phyloP scores from a whole-genome alignment of 2,888 invertebrate genomes.

The Escarpia spicata region DNA sequence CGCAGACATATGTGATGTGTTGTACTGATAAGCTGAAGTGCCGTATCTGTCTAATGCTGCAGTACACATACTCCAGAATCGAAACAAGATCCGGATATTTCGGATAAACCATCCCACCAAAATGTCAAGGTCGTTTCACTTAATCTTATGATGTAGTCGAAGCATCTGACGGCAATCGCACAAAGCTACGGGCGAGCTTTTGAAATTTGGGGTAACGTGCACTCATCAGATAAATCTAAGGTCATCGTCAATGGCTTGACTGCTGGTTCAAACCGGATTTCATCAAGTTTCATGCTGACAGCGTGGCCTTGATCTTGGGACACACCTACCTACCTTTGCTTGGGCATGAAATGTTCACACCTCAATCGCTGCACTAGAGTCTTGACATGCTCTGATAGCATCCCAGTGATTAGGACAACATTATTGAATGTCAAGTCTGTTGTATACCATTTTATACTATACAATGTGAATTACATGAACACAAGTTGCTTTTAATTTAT shows the following conservation, averaged over 20 bases:
- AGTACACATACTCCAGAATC: background rate
- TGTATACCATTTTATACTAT: background rate
- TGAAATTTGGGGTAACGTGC: background rate
- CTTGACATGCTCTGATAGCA: background rate
- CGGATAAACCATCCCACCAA: background rate
- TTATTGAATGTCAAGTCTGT: background rate
- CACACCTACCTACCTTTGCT: slow-evolving; percentile 1
- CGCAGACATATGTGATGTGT: slow-evolving; percentile 1
- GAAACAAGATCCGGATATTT: background rate
- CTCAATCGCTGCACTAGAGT: background rate
- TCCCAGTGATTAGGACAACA: background rate
- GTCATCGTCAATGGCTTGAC: background rate
- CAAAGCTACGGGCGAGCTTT: background rate
- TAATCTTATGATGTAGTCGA: background rate
- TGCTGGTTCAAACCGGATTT: slow-evolving; percentile 1
- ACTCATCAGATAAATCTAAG: background rate
- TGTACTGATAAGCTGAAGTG: background rate
- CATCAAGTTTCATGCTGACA: background rate
- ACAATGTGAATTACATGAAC: background rate
- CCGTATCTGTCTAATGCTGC: background rate
- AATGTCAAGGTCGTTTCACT: background rate
- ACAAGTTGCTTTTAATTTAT: background rate
- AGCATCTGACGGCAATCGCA: background rate
- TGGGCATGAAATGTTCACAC: background rate
- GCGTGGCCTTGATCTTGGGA: slow-evolving; percentile 11